These are phyloP conservation scores for Pteropus alecto DNA, from an alignment of 2,113 vertebrate genomes.

Conservation along the genomic window DNA sequence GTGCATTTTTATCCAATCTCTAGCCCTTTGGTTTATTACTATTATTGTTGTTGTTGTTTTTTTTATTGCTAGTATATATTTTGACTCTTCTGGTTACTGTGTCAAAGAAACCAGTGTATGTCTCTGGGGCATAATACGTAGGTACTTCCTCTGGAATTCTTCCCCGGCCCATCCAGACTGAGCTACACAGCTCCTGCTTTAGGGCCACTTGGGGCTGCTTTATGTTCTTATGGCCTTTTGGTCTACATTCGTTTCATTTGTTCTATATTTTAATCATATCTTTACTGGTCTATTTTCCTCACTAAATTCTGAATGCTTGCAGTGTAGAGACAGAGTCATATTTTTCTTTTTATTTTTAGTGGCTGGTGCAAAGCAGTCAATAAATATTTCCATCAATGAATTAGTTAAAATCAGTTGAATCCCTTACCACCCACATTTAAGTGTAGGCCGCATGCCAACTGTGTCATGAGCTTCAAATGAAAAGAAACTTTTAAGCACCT, in stretches of 20 bases:
- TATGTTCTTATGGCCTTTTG: neutral
- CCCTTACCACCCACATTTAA: conserved; percentile 47
- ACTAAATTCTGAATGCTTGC: neutral
- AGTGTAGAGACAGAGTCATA: neutral
- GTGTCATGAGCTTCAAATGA: conserved; percentile 31
- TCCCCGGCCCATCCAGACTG: neutral
- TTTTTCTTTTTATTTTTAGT: neutral
- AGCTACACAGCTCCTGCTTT: neutral
- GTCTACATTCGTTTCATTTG: neutral
- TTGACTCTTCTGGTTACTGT: neutral
- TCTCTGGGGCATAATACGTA: neutral
- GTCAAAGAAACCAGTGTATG: neutral
- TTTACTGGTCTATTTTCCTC: neutral
- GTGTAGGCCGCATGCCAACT: conserved; percentile 7
- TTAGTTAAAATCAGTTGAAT: conserved; percentile 26
- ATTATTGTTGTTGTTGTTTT: neutral
- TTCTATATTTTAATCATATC: neutral
- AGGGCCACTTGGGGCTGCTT: neutral
- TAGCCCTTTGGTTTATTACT: neutral
- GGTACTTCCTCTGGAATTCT: neutral
- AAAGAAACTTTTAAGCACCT: conserved; percentile 47
- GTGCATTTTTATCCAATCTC: neutral
- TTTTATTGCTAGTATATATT: neutral
- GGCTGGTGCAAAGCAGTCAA: neutral
- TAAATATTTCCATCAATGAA: neutral